Conservation (phyloP, 2,888 invertebrate genomes). For the Idaea straminata region DNA sequence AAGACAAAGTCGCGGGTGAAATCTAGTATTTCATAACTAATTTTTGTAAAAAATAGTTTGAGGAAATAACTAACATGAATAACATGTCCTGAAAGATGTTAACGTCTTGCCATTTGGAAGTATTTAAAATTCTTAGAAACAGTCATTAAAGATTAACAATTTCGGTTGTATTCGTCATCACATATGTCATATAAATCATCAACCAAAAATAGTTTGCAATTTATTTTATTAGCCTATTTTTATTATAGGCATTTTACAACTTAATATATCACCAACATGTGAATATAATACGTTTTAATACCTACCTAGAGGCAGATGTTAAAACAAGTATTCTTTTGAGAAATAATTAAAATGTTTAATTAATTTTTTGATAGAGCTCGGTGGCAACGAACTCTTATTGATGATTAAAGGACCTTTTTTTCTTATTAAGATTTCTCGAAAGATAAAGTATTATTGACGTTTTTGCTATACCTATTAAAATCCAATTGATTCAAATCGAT, state of each 20-base stretch:
- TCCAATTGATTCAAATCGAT: neutral
- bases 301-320: neutral
- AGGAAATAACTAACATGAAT: neutral
- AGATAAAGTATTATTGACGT: neutral
- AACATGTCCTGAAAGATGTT: neutral
- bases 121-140: neutral
- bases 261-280: constrained; percentile 16
- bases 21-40: too few relatives aligned
- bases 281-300: neutral
- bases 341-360: neutral
- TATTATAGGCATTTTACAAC: neutral
- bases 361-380: neutral
- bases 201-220: constrained; percentile 19
- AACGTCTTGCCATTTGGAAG: neutral
- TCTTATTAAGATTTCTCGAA: neutral
- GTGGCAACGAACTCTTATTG: neutral
- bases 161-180: constrained; percentile 2
- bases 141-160: constrained; percentile 2
- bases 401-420: neutral
- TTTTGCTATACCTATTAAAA: neutral
- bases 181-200: constrained; percentile 18
- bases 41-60: too few relatives aligned
- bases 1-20: too few relatives aligned
- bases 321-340: neutral
- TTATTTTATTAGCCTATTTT: constrained; percentile 19